Evolutionary conservation across 2,113 vertebrate genomes (phyloP).

Genomic region (Macroglossus sobrinus): DNA sequence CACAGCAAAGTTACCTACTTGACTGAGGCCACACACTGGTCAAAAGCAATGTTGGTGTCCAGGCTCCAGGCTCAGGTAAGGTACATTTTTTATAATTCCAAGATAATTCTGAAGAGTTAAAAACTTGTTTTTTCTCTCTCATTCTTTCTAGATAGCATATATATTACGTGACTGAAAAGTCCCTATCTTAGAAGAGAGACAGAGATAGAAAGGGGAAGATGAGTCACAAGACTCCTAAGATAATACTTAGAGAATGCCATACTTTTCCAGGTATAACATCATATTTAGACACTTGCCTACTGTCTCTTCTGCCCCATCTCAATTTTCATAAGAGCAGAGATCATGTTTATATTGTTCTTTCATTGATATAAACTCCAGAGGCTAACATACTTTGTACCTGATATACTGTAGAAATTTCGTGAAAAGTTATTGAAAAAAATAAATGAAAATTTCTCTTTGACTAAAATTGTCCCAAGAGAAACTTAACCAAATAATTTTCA

Average conservation of each 20-base stretch:
- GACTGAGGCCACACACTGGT: background rate
- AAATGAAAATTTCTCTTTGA: background rate
- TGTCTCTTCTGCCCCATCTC: background rate
- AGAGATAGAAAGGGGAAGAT: background rate
- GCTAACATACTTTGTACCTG: background rate
- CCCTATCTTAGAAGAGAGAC: background rate
- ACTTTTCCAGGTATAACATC: background rate
- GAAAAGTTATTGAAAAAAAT: background rate
- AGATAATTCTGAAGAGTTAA: background rate
- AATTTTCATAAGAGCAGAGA: background rate
- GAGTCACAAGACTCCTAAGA: background rate
- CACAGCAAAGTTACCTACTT: background rate
- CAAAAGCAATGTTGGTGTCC: background rate
- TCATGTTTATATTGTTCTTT: background rate
- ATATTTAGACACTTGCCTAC: background rate
- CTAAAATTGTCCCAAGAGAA: background rate
- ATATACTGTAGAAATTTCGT: background rate
- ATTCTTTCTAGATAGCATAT: background rate
- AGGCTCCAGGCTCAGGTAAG: background rate
- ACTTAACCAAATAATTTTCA: background rate
- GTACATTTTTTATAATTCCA: background rate
- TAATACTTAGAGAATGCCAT: background rate
- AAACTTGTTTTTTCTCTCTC: background rate
- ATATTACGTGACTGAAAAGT: background rate
- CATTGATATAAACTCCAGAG: background rate